Percentiles rank a stretch among this genome's conserved stretches.
These are phyloP conservation scores for Eristalis arbustorum DNA, from an alignment of 2,888 invertebrate genomes.

Conservation along the genomic window DNA sequence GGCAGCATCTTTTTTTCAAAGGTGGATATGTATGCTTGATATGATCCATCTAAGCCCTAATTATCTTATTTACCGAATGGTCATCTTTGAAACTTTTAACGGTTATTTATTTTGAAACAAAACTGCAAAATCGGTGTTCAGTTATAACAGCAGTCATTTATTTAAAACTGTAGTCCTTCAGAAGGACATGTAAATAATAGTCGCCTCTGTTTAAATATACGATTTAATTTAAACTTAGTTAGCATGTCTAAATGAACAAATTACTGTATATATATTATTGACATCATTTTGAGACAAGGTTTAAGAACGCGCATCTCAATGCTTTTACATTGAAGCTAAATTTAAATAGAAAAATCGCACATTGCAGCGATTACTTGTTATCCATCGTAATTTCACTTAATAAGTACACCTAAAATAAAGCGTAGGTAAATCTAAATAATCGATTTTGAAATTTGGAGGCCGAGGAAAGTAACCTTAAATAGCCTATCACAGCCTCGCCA, in stretches of 20 bases:
- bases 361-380: slow-evolving; percentile 35
- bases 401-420: slow-evolving; percentile 49
- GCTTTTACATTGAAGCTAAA: not conserved
- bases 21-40: not conserved
- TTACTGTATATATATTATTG: slow-evolving; percentile 23
- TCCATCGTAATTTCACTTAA: slow-evolving; percentile 22
- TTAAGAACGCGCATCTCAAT: not conserved
- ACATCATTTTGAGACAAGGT: slow-evolving; percentile 8
- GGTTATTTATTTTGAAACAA: not conserved
- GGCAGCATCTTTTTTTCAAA: not conserved
- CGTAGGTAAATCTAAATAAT: slow-evolving; percentile 69
- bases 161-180: not conserved
- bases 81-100: not conserved
- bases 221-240: slow-evolving; percentile 16
- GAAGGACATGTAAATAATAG: slow-evolving; percentile 11
- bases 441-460: slow-evolving; percentile 56
- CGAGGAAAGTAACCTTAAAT: slow-evolving; percentile 19
- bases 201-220: slow-evolving; percentile 2
- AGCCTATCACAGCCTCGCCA: slow-evolving; percentile 32
- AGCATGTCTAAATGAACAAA: slow-evolving; percentile 14
- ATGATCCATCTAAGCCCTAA: not conserved
- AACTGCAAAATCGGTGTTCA: not conserved
- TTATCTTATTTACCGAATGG: not conserved
- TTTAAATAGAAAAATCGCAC: slow-evolving; percentile 20
- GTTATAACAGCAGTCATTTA: not conserved